A percentile compares a stretch with the other conserved stretches of the same genome.
Conservation (phyloP, 1,140 invertebrate genomes). For the Pseudomyrmex flavicornis region DNA sequence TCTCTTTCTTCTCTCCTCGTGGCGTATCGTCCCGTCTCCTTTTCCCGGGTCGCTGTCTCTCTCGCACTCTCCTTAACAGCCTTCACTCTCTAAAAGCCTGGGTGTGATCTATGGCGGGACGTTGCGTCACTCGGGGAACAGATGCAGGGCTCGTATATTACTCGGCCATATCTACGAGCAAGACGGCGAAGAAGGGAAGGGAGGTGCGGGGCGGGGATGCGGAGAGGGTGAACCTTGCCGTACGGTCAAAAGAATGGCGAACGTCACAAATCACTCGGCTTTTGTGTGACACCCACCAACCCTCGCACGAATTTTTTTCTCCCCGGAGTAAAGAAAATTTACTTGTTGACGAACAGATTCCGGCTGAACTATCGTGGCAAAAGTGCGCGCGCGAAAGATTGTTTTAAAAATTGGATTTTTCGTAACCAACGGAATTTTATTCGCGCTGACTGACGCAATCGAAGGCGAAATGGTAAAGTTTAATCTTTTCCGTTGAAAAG, state of each 20-base stretch:
- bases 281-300: constrained; percentile 77
- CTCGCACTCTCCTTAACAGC: constrained; percentile 81
- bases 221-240: constrained; percentile 54
- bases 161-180: constrained; percentile 80
- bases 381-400: constrained; percentile 4
- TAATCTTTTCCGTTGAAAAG: constrained; percentile 38
- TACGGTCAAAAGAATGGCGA: constrained; percentile 81
- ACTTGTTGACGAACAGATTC: constrained; percentile 63
- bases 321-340: constrained; percentile 65
- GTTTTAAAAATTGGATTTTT: constrained; percentile 55
- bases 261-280: constrained; percentile 84
- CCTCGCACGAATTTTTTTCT: constrained; percentile 71
- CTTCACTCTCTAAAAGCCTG: constrained; percentile 84
- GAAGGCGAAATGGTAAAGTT: constrained; percentile 15
- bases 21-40: constrained; percentile 38
- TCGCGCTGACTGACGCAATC: constrained; percentile 8
- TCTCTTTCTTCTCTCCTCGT: constrained; percentile 48
- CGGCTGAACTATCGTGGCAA: constrained; percentile 17
- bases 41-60: constrained; percentile 64
- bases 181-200: constrained; percentile 65
- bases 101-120: constrained; percentile 85
- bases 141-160: constrained; percentile 86
- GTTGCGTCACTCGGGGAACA: constrained; percentile 85
- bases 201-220: constrained; percentile 49
- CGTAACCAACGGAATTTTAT: constrained; percentile 27